Conservation (phyloP, 2,113 vertebrate genomes). For the Microcebus ravelobensis region DNA sequence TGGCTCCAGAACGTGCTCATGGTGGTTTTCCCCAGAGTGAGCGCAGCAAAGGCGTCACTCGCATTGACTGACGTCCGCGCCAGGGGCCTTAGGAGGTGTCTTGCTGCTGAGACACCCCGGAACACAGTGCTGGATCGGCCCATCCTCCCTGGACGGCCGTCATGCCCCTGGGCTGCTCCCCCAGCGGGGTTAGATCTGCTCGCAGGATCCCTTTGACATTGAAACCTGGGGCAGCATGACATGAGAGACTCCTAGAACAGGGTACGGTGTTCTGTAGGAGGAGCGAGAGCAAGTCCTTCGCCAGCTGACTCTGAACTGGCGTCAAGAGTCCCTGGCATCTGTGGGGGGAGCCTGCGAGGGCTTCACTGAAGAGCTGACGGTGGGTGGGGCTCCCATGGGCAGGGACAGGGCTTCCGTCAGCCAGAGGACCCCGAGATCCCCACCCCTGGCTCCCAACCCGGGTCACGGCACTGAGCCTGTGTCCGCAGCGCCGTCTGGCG, state of each 20-base stretch:
- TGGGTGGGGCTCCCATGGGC: no score
- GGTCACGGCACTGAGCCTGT: rapidly evolving
- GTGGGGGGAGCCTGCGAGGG: background rate
- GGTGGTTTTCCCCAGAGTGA: background rate
- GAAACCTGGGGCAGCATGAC: background rate
- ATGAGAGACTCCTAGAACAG: background rate
- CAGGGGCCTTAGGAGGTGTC: background rate
- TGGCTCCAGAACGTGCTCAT: rapidly evolving
- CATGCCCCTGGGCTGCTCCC: rapidly evolving
- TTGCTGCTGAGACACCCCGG: no score
- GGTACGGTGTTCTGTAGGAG: background rate
- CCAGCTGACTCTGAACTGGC: background rate
- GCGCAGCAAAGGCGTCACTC: background rate
- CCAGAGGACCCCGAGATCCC: background rate
- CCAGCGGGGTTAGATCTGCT: background rate
- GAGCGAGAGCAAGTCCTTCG: background rate
- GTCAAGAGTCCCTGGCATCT: background rate
- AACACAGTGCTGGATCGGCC: background rate
- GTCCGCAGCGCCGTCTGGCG: no score
- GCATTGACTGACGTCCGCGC: background rate
- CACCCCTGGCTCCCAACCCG: rapidly evolving
- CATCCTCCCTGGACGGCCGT: background rate
- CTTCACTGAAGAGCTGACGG: background rate
- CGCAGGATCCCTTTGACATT: no score
- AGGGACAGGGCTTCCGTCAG: background rate